phyloP scores from a whole-genome alignment of 1,140 invertebrate species.

The Acarapis woodi region DNA sequence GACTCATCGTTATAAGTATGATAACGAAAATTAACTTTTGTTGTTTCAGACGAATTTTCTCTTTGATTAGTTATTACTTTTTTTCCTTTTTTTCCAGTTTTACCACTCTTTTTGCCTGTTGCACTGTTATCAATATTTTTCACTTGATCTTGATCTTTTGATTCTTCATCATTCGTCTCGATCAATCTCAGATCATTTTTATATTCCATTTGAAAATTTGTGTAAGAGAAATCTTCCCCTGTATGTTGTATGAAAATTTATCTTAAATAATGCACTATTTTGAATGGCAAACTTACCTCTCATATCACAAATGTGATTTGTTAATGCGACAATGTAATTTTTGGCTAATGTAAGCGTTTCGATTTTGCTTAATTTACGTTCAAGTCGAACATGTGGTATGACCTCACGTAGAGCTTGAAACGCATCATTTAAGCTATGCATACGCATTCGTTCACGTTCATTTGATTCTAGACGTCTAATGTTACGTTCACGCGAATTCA shows the following conservation, averaged over 20 bases:
- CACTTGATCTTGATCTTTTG: no score
- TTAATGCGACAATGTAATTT: slow-evolving; percentile 65
- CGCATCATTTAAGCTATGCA: slow-evolving; percentile 62
- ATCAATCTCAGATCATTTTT: no score
- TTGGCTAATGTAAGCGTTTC: slow-evolving; percentile 58
- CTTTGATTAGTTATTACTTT: no score
- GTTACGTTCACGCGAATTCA: slow-evolving; percentile 46
- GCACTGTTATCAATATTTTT: no score
- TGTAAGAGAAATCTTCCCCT: neutral
- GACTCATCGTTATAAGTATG: no score
- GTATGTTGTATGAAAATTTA: no score
- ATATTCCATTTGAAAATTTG: neutral
- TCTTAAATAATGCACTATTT: no score
- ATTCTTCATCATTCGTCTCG: no score
- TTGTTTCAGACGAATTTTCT: no score
- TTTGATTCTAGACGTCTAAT: slow-evolving; percentile 50
- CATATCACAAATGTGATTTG: slow-evolving; percentile 54
- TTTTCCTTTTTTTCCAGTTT: no score
- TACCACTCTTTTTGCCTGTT: no score
- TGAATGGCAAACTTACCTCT: slow-evolving; percentile 12
- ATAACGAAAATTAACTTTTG: no score
- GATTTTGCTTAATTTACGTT: slow-evolving; percentile 48
- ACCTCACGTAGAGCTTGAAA: slow-evolving; percentile 59
- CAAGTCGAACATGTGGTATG: slow-evolving; percentile 56
- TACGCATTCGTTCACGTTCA: slow-evolving; percentile 52